phyloP scores from a whole-genome alignment of 2,888 invertebrate species.

The Lasioglossum villosulum region DNA sequence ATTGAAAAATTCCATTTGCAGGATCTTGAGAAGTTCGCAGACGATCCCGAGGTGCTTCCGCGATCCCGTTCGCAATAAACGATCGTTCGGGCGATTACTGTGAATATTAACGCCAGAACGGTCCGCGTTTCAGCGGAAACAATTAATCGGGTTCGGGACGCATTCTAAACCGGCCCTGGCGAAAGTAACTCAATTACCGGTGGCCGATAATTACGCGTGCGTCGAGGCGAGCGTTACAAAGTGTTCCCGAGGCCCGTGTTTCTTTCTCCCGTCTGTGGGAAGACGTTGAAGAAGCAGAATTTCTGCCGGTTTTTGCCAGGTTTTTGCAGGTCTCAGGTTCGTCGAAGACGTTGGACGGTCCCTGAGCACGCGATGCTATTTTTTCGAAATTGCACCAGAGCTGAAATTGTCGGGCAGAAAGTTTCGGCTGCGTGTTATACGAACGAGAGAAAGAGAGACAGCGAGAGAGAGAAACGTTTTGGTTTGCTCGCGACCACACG shows the following conservation, averaged over 20 bases:
- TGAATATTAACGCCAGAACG: neutral
- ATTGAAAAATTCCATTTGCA: neutral
- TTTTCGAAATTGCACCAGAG: conserved; percentile 16
- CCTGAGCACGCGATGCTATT: conserved; percentile 33
- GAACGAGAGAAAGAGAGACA: neutral
- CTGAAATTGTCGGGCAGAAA: conserved; percentile 20
- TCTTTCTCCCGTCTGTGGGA: neutral
- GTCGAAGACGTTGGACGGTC: conserved; percentile 4
- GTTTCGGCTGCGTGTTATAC: conserved; percentile 16
- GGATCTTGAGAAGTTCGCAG: neutral
- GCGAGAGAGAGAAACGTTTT: neutral
- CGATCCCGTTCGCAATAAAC: neutral
- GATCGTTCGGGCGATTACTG: conserved; percentile 9
- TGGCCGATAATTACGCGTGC: conserved; percentile 15
- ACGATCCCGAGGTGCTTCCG: neutral
- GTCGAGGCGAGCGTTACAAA: conserved; percentile 10
- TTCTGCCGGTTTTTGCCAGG: neutral
- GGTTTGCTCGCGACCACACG: conserved; percentile 25
- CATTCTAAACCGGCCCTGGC: neutral
- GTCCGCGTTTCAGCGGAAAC: conserved; percentile 27
- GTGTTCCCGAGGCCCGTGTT: neutral
- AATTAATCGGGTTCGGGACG: conserved; percentile 22
- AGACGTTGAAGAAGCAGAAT: neutral
- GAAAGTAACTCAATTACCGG: conserved; percentile 30
- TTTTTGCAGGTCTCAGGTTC: conserved; percentile 10